Conservation (phyloP, 2,113 vertebrate genomes). For the Ptychochromis oligacanthus region DNA sequence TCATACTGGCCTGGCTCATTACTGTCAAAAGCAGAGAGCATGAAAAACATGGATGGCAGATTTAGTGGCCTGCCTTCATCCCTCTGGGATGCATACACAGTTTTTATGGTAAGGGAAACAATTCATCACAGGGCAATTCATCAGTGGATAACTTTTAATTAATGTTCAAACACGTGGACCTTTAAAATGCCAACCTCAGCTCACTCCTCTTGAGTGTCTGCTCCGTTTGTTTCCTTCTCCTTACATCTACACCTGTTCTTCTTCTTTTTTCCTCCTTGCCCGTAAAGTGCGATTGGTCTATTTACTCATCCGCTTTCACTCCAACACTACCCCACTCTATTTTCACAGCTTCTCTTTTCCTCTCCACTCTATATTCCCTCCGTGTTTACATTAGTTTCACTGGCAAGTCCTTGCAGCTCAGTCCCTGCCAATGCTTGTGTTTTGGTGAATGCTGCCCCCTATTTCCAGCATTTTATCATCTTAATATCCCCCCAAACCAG, state of each 20-base stretch:
- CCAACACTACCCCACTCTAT: slow-evolving; percentile 37
- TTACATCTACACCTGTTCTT: slow-evolving; percentile 10
- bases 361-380: slow-evolving; percentile 62
- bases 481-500: slow-evolving; percentile 28
- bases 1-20: slow-evolving; percentile 66
- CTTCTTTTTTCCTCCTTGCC: slow-evolving; percentile 19
- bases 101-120: slow-evolving; percentile 76
- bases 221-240: slow-evolving; percentile 32
- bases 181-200: slow-evolving; percentile 57
- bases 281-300: slow-evolving; percentile 30
- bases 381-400: slow-evolving; percentile 65
- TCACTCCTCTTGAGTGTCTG: slow-evolving; percentile 3
- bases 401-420: slow-evolving; percentile 41
- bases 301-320: slow-evolving; percentile 48
- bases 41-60: slow-evolving; percentile 72
- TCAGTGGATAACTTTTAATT: slow-evolving; percentile 76
- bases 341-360: slow-evolving; percentile 44
- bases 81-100: slow-evolving; percentile 58
- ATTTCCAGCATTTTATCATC: slow-evolving; percentile 52
- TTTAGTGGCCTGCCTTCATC: slow-evolving; percentile 63
- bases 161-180: slow-evolving; percentile 55
- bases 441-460: slow-evolving; percentile 43
- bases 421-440: slow-evolving; percentile 49
- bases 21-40: slow-evolving; percentile 68
- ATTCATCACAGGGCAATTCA: slow-evolving; percentile 73